Evolutionary conservation across 1,140 invertebrate species (phyloP).

Genomic region (Lordiphosa mommai): DNA sequence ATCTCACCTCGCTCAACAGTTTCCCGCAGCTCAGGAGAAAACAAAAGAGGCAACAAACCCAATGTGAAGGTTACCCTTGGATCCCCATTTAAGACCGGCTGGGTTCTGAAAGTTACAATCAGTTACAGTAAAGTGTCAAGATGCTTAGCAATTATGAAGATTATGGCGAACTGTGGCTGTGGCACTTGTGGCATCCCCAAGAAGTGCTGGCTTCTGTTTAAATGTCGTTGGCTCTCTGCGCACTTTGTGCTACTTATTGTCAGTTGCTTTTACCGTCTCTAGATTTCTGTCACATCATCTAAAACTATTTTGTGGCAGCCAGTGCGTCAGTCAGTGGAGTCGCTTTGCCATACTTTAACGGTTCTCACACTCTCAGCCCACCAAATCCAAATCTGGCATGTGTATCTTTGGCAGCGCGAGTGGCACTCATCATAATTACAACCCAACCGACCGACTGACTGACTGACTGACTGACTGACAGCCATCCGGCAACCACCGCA

Average conservation of each 20-base stretch:
- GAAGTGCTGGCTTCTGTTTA: conserved; percentile 23
- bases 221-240: conserved; percentile 10
- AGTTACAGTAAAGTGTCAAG: conserved; percentile 55
- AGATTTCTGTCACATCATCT: conserved; percentile 54
- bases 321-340: conserved; percentile 28
- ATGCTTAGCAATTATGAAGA: conserved; percentile 58
- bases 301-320: conserved; percentile 39
- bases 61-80: too few species aligned
- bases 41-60: too few species aligned
- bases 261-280: conserved; percentile 19
- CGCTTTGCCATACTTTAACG: conserved; percentile 56
- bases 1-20: too few species aligned
- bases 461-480: conserved; percentile 15
- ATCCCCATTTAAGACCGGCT: not conserved
- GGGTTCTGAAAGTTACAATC: conserved; percentile 40
- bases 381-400: conserved; percentile 35
- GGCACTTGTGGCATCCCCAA: not conserved
- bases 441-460: conserved; percentile 11
- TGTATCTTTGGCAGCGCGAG: conserved; percentile 56
- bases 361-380: conserved; percentile 49
- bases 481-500: conserved; percentile 1
- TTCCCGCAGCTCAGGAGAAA: too few species aligned
- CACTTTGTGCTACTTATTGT: conserved; percentile 52
- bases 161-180: conserved; percentile 19
- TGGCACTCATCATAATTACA: conserved; percentile 60